phyloP scores from a whole-genome alignment of 2,797 vertebrate genomes.

The Syngnathus acus region DNA sequence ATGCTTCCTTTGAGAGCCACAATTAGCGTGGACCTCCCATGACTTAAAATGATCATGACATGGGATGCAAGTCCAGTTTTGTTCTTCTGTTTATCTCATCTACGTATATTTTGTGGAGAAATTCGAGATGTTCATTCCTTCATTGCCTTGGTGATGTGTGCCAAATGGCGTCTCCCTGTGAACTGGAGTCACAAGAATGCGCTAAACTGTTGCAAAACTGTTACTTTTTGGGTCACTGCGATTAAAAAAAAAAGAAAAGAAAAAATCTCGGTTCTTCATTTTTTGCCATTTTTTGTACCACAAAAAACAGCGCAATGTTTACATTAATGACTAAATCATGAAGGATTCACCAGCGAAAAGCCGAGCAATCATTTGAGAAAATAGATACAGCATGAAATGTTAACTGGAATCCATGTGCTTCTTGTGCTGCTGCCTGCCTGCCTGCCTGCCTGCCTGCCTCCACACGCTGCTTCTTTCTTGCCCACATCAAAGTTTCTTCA shows the following conservation, averaged over 20 bases:
- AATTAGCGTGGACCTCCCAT: constrained; percentile 12
- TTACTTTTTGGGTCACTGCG: neutral
- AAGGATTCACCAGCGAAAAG: constrained; percentile 30
- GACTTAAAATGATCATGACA: neutral
- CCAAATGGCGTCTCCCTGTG: neutral
- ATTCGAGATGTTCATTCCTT: neutral
- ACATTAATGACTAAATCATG: neutral
- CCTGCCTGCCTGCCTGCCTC: neutral
- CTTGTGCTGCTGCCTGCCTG: too few species aligned
- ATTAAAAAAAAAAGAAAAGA: neutral
- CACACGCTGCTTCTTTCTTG: constrained; percentile 1
- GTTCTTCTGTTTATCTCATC: neutral
- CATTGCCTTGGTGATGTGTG: neutral
- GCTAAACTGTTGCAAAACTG: neutral
- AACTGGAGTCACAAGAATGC: neutral
- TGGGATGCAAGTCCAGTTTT: neutral
- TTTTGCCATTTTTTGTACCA: neutral
- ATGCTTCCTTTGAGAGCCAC: constrained; percentile 6
- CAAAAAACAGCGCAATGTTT: too few species aligned
- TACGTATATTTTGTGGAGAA: neutral
- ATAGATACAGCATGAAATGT: constrained; percentile 23
- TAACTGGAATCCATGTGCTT: constrained; percentile 10
- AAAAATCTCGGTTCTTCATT: neutral
- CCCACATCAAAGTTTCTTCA: constrained; percentile 23
- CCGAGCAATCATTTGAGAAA: constrained; percentile 68